These are phyloP conservation scores for Monochamus saltuarius DNA, from an alignment of 1,140 invertebrate genomes.

Conservation along the genomic window DNA sequence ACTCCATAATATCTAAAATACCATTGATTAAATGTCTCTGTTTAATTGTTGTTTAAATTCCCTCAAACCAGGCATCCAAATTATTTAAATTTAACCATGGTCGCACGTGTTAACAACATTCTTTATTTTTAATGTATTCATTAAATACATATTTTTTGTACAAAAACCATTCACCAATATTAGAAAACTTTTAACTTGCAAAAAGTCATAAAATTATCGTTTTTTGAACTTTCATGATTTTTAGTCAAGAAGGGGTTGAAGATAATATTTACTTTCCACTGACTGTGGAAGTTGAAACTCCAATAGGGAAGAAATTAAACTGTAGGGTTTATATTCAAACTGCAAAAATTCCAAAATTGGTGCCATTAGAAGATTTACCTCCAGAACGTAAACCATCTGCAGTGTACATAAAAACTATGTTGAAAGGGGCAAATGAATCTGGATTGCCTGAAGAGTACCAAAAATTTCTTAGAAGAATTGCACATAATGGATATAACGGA, in stretches of 20 bases:
- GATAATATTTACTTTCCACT: constrained; percentile 67
- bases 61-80: too few relatives aligned
- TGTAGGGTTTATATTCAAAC: constrained; percentile 71
- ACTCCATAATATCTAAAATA: too few relatives aligned
- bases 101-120: too few relatives aligned
- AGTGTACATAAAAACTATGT: constrained; percentile 66
- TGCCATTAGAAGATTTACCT: constrained; percentile 52
- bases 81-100: too few relatives aligned
- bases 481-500: constrained; percentile 66
- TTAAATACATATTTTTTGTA: neutral
- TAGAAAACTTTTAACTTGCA: neutral
- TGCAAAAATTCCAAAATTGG: constrained; percentile 52
- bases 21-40: too few relatives aligned
- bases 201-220: neutral
- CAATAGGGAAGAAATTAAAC: constrained; percentile 54
- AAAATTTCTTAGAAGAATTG: constrained; percentile 60
- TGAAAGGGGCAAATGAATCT: constrained; percentile 69
- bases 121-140: neutral
- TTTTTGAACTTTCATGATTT: constrained; percentile 1
- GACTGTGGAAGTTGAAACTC: constrained; percentile 60
- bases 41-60: too few relatives aligned
- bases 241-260: constrained; percentile 74
- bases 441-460: constrained; percentile 69
- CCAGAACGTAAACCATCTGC: constrained; percentile 65
- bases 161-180: neutral